Evolutionary conservation across 2,888 invertebrate species (phyloP).

Genomic region (Colostygia pectinataria): DNA sequence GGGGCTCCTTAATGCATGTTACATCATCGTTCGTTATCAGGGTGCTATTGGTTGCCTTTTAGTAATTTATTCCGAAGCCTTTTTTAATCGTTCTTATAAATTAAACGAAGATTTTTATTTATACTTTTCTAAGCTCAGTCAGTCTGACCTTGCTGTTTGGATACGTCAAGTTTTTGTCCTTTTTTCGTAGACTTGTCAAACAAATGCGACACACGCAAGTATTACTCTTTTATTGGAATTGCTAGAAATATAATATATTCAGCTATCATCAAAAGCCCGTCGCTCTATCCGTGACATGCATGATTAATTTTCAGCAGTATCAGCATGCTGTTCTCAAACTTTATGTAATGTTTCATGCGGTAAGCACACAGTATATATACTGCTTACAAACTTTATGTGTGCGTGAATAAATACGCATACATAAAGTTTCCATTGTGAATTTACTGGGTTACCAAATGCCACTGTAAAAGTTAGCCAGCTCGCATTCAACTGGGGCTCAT

Average conservation of each 20-base stretch:
- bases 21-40: conserved; percentile 19
- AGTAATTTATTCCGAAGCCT: conserved; percentile 11
- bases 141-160: too few species aligned
- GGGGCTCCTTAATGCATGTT: conserved; percentile 22
- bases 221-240: too few species aligned
- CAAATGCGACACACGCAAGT: too few species aligned
- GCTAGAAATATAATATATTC: too few species aligned
- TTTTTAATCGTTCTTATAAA: conserved; percentile 5
- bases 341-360: background rate
- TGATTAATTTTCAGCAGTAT: conserved; percentile 7
- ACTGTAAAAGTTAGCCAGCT: conserved; percentile 30
- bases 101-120: background rate
- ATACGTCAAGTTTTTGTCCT: too few species aligned
- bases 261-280: conserved; percentile 1
- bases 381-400: conserved; percentile 13
- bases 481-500: conserved; percentile 45
- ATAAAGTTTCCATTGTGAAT: conserved; percentile 28
- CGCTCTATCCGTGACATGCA: background rate
- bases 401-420: conserved; percentile 8
- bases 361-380: background rate
- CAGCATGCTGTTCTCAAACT: conserved; percentile 11
- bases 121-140: too few species aligned
- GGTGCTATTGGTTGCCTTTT: conserved; percentile 8
- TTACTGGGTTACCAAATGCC: conserved; percentile 27
- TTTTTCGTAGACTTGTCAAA: too few species aligned